These are phyloP conservation scores for Chalcosyrphus nemorum DNA, from an alignment of 2,888 invertebrate species.

Conservation along the genomic window DNA sequence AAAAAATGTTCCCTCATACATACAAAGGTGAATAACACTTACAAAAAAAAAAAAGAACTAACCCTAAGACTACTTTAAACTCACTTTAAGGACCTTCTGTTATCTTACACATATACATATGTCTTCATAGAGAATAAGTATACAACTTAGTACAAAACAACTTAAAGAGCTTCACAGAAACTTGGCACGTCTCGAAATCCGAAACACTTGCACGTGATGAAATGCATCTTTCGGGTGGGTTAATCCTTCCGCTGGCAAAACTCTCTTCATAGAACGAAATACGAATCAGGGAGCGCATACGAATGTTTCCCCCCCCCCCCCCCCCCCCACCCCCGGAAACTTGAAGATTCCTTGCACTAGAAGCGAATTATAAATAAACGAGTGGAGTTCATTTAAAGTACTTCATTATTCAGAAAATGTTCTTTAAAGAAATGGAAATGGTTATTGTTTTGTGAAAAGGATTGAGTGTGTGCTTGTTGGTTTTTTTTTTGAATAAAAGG, in stretches of 20 bases:
- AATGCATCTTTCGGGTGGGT: slow-evolving; percentile 4
- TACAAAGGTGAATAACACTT: no score
- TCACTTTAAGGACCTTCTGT: neutral
- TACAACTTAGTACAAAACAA: neutral
- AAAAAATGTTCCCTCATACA: no score
- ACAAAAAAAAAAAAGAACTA: no score
- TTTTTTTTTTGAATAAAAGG: no score
- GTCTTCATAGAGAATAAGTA: neutral
- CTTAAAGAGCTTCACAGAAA: neutral
- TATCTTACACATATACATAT: neutral
- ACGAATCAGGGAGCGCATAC: neutral
- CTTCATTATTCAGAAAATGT: neutral
- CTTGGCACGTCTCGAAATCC: slow-evolving; percentile 19
- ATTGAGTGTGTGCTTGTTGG: no score
- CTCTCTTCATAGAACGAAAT: neutral
- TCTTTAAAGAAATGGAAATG: neutral
- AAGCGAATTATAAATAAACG: slow-evolving; percentile 10
- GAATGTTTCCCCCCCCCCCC: no score
- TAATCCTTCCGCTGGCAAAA: slow-evolving; percentile 11
- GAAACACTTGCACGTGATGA: slow-evolving; percentile 23
- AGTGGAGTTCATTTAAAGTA: slow-evolving; percentile 3
- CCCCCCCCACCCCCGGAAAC: neutral
- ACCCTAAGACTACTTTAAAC: neutral
- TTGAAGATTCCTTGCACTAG: neutral
- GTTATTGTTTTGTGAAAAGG: no score